Conservation (phyloP, 2,888 invertebrate genomes). For the Baronia brevicornis region DNA sequence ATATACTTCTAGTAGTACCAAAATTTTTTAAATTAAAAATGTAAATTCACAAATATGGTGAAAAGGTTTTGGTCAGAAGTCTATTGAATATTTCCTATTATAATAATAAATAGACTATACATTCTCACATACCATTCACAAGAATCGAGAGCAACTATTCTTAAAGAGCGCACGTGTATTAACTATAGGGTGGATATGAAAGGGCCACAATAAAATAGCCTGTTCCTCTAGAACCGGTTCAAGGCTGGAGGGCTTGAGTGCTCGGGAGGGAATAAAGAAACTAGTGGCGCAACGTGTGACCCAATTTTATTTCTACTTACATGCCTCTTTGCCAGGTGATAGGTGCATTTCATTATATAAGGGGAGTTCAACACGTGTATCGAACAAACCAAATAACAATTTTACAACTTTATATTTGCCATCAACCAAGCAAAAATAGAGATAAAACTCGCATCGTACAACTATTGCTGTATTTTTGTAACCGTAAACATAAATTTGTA, state of each 20-base stretch:
- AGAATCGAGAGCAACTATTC: slow-evolving; percentile 33
- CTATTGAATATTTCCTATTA: slow-evolving; percentile 17
- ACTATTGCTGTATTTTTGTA: not conserved
- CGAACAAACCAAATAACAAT: slow-evolving; percentile 36
- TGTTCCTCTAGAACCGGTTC: slow-evolving; percentile 33
- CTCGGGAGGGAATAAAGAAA: slow-evolving; percentile 35
- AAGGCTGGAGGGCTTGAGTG: slow-evolving; percentile 29
- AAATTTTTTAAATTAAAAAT: too few relatives aligned
- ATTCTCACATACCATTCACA: slow-evolving; percentile 34
- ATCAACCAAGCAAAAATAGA: not conserved
- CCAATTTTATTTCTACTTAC: slow-evolving; percentile 48
- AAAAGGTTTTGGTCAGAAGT: slow-evolving; percentile 5
- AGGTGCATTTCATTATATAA: slow-evolving; percentile 46
- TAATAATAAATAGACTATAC: slow-evolving; percentile 25
- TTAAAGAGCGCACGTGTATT: slow-evolving; percentile 27
- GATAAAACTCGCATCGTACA: slow-evolving; percentile 19
- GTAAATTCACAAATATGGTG: slow-evolving; percentile 10
- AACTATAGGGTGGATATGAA: slow-evolving; percentile 32
- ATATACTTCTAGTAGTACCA: too few relatives aligned
- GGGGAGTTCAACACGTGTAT: slow-evolving; percentile 55
- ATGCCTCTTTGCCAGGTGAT: slow-evolving; percentile 55
- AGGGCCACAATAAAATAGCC: slow-evolving; percentile 37
- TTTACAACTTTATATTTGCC: slow-evolving; percentile 21
- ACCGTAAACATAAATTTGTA: slow-evolving; percentile 20
- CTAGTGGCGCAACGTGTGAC: slow-evolving; percentile 60